Percentiles rank a stretch among this genome's conserved stretches.
These are phyloP conservation scores for Emydoidea blandingii DNA, from an alignment of 2,797 vertebrate genomes.

Conservation along the genomic window DNA sequence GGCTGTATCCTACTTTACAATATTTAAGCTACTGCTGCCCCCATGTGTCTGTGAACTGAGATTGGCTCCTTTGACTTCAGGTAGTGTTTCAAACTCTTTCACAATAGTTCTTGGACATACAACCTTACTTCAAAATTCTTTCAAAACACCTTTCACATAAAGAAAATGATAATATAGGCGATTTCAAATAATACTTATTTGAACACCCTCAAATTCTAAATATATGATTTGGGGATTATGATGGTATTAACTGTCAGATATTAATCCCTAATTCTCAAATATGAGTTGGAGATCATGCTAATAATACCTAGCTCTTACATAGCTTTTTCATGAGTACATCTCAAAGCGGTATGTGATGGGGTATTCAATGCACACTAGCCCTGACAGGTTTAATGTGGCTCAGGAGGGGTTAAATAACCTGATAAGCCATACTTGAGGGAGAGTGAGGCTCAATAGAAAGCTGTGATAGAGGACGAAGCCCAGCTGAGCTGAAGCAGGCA, in stretches of 20 bases:
- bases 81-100: neutral
- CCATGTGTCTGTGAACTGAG: neutral
- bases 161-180: neutral
- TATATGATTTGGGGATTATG: neutral
- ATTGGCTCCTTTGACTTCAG: neutral
- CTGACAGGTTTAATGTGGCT: neutral
- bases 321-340: neutral
- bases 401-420: neutral
- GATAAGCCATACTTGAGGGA: neutral
- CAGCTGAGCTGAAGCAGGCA: neutral
- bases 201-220: constrained; percentile 5
- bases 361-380: neutral
- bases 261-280: neutral
- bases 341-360: neutral
- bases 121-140: neutral
- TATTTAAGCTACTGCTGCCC: neutral
- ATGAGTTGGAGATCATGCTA: neutral
- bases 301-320: neutral
- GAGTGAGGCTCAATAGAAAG: neutral
- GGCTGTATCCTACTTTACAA: neutral
- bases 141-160: neutral
- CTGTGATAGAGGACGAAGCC: neutral
- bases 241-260: neutral
- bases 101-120: neutral
- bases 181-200: neutral